A percentile compares a stretch with the other conserved stretches of the same genome.
Evolutionary conservation across 35 echinoderm and acorn worm species (phyloP).

Genomic region (Holothuria glaberrima): DNA sequence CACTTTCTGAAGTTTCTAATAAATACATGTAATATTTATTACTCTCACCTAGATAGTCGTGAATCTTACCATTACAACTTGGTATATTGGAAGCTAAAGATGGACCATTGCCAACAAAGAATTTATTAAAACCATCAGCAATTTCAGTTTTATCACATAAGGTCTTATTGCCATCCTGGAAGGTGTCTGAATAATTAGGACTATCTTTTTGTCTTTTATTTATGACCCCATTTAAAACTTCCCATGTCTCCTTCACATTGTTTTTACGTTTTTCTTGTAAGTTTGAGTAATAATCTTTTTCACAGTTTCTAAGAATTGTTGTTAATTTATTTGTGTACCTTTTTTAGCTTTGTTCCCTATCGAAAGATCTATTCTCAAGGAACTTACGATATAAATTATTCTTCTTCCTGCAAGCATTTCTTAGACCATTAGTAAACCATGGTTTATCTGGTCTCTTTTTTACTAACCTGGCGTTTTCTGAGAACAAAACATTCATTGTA

Average conservation of each 20-base stretch:
- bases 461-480: background rate
- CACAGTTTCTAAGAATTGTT: background rate
- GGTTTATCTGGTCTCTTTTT: background rate
- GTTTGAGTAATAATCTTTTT: conserved; percentile 12
- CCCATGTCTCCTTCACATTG: background rate
- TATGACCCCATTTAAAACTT: too few species aligned
- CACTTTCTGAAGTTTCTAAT: too few species aligned
- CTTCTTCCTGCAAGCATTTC: conserved; percentile 23
- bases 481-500: background rate
- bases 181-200: too few species aligned
- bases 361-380: background rate
- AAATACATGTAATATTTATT: conserved; percentile 9
- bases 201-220: too few species aligned
- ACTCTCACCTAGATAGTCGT: conserved; percentile 5
- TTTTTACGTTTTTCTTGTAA: background rate
- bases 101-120: background rate
- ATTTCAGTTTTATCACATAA: too few species aligned
- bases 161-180: too few species aligned
- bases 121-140: background rate
- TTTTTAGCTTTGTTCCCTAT: conserved; percentile 6
- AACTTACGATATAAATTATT: background rate
- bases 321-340: background rate
- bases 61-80: background rate
- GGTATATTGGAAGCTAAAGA: conserved; percentile 18
- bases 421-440: conserved; percentile 5